phyloP scores from a whole-genome alignment of 1,140 invertebrate species.

The Scylla paramamosain region DNA sequence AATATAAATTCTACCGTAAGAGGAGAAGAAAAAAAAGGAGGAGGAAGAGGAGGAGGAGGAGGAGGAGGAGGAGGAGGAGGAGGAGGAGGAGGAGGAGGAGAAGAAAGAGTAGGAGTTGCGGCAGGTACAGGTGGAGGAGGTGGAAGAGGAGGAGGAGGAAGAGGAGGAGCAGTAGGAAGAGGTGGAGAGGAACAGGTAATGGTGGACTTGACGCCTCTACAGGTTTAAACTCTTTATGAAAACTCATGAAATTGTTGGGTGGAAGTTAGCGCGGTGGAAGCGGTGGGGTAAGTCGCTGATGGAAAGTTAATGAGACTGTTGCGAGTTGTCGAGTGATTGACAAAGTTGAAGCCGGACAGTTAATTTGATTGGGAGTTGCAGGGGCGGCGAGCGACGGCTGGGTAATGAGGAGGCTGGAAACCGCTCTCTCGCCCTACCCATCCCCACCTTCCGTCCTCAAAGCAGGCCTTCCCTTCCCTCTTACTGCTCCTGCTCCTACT shows the following conservation, averaged over 20 bases:
- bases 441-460: too few relatives aligned
- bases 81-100: background rate
- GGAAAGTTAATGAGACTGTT: conserved; percentile 52
- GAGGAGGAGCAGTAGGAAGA: too few relatives aligned
- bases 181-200: too few relatives aligned
- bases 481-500: too few relatives aligned
- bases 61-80: background rate
- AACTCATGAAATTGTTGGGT: conserved; percentile 32
- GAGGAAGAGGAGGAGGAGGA: background rate
- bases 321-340: conserved; percentile 46
- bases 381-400: background rate
- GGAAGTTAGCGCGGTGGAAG: conserved; percentile 36
- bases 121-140: background rate
- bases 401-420: background rate
- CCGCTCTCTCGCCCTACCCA: too few relatives aligned
- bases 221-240: conserved; percentile 24
- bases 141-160: background rate
- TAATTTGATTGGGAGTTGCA: conserved; percentile 48
- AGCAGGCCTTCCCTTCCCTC: too few relatives aligned
- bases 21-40: background rate
- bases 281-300: conserved; percentile 46
- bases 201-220: background rate
- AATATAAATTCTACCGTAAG: background rate
- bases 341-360: conserved; percentile 34
- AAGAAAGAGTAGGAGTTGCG: background rate